phyloP scores from a whole-genome alignment of 2,113 vertebrate genomes.

The human (Homo sapiens) region GRCh38 chr12:109870501-109871000 shows the following conservation, averaged over 20 bases:
- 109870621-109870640: not conserved
- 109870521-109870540: not conserved
- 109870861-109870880: not conserved
- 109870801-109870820: not conserved
- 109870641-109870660: not conserved
- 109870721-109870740: not conserved
- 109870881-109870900: not conserved
- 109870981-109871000: not conserved
- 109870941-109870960: not conserved
- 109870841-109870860: not conserved
- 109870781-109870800: not conserved
- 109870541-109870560: not conserved
- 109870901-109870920: not conserved
- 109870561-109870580: not conserved
- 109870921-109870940: slow-evolving; percentile 17
- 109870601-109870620: not conserved
- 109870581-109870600: slow-evolving; percentile 15
- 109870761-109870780: not conserved
- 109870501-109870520: not conserved
- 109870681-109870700: not conserved
- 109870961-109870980: not conserved
- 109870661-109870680: not conserved
- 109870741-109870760: not conserved
- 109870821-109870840: not conserved
- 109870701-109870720: not conserved